Evolutionary conservation across 2,797 vertebrate genomes (phyloP).

Genomic region (Acanthurus lineatus): DNA sequence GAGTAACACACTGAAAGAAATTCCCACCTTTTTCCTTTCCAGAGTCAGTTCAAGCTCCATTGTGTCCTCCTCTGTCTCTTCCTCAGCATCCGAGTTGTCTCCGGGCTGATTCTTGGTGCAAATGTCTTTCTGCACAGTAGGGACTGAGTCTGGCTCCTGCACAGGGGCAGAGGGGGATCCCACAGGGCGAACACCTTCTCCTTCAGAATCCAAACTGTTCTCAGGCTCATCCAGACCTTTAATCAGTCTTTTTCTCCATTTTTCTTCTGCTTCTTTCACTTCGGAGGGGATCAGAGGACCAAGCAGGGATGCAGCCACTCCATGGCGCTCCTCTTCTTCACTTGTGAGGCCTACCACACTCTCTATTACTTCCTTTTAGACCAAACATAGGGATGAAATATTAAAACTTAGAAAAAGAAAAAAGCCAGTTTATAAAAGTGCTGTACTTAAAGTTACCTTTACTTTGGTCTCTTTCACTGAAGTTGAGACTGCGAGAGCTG

Average conservation of each 20-base stretch:
- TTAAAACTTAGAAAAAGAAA: conserved; percentile 14
- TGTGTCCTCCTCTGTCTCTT: conserved; percentile 94
- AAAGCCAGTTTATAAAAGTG: background rate
- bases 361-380: conserved; percentile 93
- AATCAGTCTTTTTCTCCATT: conserved; percentile 94
- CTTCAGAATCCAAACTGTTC: conserved; percentile 80
- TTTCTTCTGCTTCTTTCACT: conserved; percentile 96
- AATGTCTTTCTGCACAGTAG: conserved; percentile 84
- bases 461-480: conserved; percentile 79
- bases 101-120: conserved; percentile 88
- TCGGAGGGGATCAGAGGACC: conserved; percentile 93
- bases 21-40: conserved; percentile 94
- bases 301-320: conserved; percentile 94
- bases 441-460: conserved; percentile 70
- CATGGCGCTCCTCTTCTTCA: conserved; percentile 92
- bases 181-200: conserved; percentile 69
- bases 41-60: conserved; percentile 94
- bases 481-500: conserved; percentile 28
- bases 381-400: conserved; percentile 12
- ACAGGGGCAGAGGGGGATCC: conserved; percentile 61
- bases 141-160: conserved; percentile 78
- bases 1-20: background rate
- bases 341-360: conserved; percentile 93
- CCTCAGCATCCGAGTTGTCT: conserved; percentile 87
- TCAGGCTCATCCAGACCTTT: conserved; percentile 87